These are phyloP conservation scores for Scolopax bukidnonensis DNA, from an alignment of 2,797 vertebrate species.

Conservation along the genomic window DNA sequence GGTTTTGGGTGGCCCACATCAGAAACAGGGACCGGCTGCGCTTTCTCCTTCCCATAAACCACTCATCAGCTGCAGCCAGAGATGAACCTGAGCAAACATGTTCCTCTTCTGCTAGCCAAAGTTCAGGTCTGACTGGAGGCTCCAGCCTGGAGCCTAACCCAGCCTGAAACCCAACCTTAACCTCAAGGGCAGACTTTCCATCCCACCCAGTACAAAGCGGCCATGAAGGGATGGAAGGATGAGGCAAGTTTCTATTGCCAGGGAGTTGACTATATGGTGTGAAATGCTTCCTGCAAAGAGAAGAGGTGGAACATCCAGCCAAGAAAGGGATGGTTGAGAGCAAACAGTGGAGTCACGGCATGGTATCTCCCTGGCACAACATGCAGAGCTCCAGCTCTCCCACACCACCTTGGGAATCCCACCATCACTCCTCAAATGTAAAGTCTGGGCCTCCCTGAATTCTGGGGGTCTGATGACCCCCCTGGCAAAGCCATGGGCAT, in stretches of 20 bases:
- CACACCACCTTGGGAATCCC: fast-evolving
- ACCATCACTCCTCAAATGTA: fast-evolving
- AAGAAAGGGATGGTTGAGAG: background rate
- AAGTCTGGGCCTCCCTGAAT: background rate
- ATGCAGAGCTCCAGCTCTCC: background rate
- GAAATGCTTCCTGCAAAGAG: background rate
- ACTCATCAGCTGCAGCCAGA: background rate
- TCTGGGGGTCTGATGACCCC: background rate
- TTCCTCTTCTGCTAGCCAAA: background rate
- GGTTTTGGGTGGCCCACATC: background rate
- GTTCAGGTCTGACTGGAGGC: background rate
- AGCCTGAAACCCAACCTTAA: background rate
- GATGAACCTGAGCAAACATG: fast-evolving
- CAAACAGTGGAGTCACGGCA: fast-evolving
- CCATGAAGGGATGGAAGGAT: background rate
- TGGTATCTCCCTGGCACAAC: fast-evolving
- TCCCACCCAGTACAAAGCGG: fast-evolving
- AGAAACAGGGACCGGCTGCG: background rate
- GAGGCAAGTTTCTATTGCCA: background rate
- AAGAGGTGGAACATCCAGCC: background rate
- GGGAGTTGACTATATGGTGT: fast-evolving
- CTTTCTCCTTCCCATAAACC: background rate
- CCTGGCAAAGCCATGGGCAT: background rate
- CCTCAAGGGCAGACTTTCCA: background rate
- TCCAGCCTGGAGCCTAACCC: background rate